Evolutionary conservation across 2,113 vertebrate genomes (phyloP), one percentile per base, ranked within the genome.

Genomic region (Paramisgurnus dabryanus): DNA sequence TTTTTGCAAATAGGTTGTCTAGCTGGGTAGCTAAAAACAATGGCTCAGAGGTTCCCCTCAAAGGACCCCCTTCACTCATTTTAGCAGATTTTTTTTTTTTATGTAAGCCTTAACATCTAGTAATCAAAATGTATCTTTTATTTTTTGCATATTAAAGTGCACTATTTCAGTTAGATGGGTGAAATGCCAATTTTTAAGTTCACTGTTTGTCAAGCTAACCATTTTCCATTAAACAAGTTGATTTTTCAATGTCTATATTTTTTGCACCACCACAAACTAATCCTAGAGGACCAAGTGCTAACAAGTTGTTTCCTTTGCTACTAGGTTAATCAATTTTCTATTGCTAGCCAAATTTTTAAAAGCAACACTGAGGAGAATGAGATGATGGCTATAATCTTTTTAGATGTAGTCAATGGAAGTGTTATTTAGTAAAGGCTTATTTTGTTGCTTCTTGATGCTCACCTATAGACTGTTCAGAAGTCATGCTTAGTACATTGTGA

Each of bases 221-320:
- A 10, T 80, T 80, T 74, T 64, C 53, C 18, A 3, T 50, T 41
- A 41, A 22, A 53, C 57, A 74, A 63, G 4, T 4, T 8, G 79
- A 76, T 12, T 50, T 12, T 53, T 12, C 12, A 13, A 13, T 53
- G 12, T 12, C 15, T 11, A 15, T 11, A 15, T 53, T 17, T 58
- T 58, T 58, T 58, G 17, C 5, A 2, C 4, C 6, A 4, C n/a
- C 7, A 17, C 13, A 17, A 12, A 64, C 27, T 39, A 39, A 76
- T 41, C 43, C 6, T 53, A 18, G 71, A 81, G 90, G 90, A 92
- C 90, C 91, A 90, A 92, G 87, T 86, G 79, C 80, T n/a, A 85
- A 65, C n/a, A 83, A 50, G 76, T 1, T 58, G 77, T 47, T 67
- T 58, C 76, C 82, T 73, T 80, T 73, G 55, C 40, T 71, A 27